Percentiles rank a stretch among this genome's conserved stretches.
Evolutionary conservation across 1,140 invertebrate genomes (phyloP).

Genomic region (Harlomillsia oculata): DNA sequence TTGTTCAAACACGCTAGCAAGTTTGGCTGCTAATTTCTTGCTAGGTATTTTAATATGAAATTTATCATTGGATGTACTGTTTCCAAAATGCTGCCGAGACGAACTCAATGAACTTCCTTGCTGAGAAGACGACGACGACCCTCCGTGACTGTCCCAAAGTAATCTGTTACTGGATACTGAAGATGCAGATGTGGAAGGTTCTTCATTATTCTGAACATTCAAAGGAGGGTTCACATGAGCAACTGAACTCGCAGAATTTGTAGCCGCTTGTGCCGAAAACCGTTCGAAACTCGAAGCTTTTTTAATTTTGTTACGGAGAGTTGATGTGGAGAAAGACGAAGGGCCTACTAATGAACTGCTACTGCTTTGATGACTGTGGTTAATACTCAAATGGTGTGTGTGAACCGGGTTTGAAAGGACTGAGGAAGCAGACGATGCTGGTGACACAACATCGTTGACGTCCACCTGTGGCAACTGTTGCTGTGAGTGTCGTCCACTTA

Average conservation of each 20-base stretch:
- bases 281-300: conserved; percentile 33
- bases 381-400: conserved; percentile 3
- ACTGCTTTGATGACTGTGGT: conserved; percentile 9
- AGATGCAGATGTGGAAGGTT: conserved; percentile 5
- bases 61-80: not conserved
- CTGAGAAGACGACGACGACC: not conserved
- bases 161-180: conserved; percentile 2
- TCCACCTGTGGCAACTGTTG: too few species aligned
- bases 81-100: not conserved
- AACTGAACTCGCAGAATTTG: conserved; percentile 4
- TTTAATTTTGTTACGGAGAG: conserved; percentile 34
- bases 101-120: not conserved
- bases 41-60: conserved; percentile 32
- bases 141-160: conserved; percentile 12
- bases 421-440: conserved; percentile 2
- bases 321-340: conserved; percentile 22
- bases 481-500: too few species aligned
- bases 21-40: conserved; percentile 32
- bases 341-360: not conserved
- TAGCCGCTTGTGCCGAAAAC: conserved; percentile 29
- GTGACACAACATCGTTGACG: not conserved
- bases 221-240: conserved; percentile 1
- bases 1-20: conserved; percentile 30
- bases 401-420: not conserved
- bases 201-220: not conserved